Conservation (phyloP, 2,888 invertebrate species). For the Rapana venosa region DNA sequence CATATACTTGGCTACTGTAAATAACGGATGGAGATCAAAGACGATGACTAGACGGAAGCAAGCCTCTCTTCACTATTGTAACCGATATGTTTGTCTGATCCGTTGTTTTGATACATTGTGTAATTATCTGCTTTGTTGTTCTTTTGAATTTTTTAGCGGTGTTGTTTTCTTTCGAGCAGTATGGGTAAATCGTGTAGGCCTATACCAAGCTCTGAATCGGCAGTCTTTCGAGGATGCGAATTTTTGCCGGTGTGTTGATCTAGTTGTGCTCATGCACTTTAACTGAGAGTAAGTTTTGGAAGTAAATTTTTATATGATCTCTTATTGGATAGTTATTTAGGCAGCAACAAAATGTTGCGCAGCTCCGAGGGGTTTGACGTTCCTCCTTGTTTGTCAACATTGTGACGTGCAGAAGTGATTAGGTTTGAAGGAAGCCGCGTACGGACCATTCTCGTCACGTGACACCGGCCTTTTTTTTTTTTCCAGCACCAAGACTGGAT, state of each 20-base stretch:
- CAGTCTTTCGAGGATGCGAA: too few relatives aligned
- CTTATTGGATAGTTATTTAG: too few relatives aligned
- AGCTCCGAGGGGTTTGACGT: background rate
- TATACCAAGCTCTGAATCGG: too few relatives aligned
- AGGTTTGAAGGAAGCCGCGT: constrained; percentile 52
- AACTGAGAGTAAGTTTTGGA: background rate
- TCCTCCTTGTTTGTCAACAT: constrained; percentile 33
- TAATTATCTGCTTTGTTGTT: too few relatives aligned
- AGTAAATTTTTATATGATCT: background rate
- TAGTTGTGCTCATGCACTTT: background rate
- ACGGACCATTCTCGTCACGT: constrained; percentile 47
- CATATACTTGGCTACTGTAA: background rate
- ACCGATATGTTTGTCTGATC: too few relatives aligned
- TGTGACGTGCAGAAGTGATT: constrained; percentile 13
- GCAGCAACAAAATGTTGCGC: too few relatives aligned
- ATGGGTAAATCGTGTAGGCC: too few relatives aligned
- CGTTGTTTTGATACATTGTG: too few relatives aligned
- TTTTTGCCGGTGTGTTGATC: background rate
- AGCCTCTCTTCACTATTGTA: background rate
- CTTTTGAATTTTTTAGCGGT: too few relatives aligned
- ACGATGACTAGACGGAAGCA: background rate
- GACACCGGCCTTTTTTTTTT: constrained; percentile 37
- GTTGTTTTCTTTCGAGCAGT: too few relatives aligned
- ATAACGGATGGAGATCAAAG: constrained; percentile 27
- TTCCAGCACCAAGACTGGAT: constrained; percentile 44